Base-by-base conservation (phyloP, 1,140 invertebrate genomes). In the Macrocentrus cingulum region DNA sequence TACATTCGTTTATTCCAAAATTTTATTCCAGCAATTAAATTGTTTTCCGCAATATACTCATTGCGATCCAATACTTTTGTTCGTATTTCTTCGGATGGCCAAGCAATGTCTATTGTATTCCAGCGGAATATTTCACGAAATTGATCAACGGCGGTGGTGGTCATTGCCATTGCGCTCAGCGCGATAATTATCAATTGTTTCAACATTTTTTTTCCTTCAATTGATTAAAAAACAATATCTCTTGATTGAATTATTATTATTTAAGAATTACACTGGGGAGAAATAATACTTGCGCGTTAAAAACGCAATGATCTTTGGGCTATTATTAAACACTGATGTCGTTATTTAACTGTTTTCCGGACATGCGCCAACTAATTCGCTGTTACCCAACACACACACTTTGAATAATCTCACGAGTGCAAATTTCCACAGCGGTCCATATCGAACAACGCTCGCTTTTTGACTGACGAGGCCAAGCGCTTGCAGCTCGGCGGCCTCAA, bases 1-100 rank as follows among this genome's bases (percentile, higher is more conserved):
- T 84, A 88, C 65, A 87, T 82, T 46, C 80, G 81, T 53, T 82
- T 80, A n/a, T 82, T 80, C 80, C 82, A 86, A 48, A 83, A 80
- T 67, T 84, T 87, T 42, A 87, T 81, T 11, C 85, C 85, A 19
- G 83, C 79, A 20, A 87, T 80, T 32, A 85, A 68, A 42, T 84
- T 84, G 69, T 88, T 87, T 63, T 83, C 77, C 1, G 84, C 81
- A 32, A 86, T 76, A 65, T 85, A 89, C 19, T 71, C 66, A 25
- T 77, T 76, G 22, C 75, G 74, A 41, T 76, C 69, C 11, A 82
- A 60, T 23, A 82, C 83, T 19, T 65, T 63, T 20, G 77, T 67
- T 11, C 77, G 78, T 1, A 74, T 72, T 32, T 73, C 66, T 1
- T 79, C 72, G 2, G 66, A 59, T 2, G 71, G 72, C 77, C 77